Evolutionary conservation across 2,888 invertebrate genomes (phyloP).

Genomic region (Drosophila paramelanica): DNA sequence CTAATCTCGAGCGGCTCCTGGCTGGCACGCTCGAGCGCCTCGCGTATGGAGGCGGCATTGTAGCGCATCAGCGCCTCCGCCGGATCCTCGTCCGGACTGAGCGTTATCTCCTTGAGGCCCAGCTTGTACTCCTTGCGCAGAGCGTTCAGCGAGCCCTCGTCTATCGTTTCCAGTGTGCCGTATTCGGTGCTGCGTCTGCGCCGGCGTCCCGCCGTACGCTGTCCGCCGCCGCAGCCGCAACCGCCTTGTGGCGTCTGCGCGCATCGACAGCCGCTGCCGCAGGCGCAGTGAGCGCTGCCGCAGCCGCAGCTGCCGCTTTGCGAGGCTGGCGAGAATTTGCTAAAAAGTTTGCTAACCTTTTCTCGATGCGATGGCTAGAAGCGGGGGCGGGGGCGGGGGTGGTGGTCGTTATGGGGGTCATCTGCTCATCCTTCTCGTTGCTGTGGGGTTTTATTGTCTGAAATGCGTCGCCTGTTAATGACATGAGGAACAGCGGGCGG

Average conservation of each 20-base stretch:
- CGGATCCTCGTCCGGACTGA: conserved; percentile 82
- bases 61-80: conserved; percentile 82
- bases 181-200: conserved; percentile 63
- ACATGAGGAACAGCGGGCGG: conserved; percentile 67
- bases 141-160: conserved; percentile 72
- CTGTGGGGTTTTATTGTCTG: conserved; percentile 75
- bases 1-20: conserved; percentile 76
- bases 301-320: conserved; percentile 8
- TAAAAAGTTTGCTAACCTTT: conserved; percentile 71
- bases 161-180: conserved; percentile 81
- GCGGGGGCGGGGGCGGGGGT: conserved; percentile 11
- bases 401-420: conserved; percentile 24
- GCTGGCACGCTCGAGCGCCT: conserved; percentile 77
- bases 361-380: conserved; percentile 52
- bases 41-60: conserved; percentile 81
- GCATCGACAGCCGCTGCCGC: conserved; percentile 38
- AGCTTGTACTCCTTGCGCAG: conserved; percentile 80
- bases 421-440: conserved; percentile 21
- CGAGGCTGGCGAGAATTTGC: conserved; percentile 11
- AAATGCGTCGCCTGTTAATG: conserved; percentile 85
- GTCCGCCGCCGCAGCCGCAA: conserved; percentile 21
- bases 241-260: conserved; percentile 1
- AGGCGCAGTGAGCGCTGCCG: conserved; percentile 30
- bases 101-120: conserved; percentile 81
- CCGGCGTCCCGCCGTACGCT: neutral